A percentile compares a stretch with the other conserved stretches of the same genome.
Evolutionary conservation across 2,797 vertebrate genomes (phyloP).

Genomic region (Pseudochirops cupreus): DNA sequence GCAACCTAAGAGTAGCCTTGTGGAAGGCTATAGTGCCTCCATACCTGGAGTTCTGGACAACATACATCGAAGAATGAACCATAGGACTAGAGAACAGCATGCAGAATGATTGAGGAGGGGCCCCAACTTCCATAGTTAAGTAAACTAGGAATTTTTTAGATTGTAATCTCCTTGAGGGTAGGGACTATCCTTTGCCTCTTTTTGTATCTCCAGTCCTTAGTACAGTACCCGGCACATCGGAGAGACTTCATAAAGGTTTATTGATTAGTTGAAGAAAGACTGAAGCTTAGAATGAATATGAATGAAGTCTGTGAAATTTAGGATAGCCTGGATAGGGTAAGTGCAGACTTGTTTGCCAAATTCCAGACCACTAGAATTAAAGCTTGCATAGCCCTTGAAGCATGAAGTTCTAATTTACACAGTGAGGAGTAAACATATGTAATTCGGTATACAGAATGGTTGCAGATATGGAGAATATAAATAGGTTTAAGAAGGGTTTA

Average conservation of each 20-base stretch:
- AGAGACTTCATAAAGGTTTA: background rate
- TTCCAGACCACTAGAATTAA: slow-evolving; percentile 39
- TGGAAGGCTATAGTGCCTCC: slow-evolving; percentile 13
- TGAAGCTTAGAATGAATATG: slow-evolving; percentile 5
- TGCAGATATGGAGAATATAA: slow-evolving; percentile 43
- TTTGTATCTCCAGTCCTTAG: background rate
- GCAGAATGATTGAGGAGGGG: slow-evolving; percentile 9
- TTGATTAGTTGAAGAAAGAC: background rate
- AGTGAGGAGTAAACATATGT: background rate
- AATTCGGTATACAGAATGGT: background rate
- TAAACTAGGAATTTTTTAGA: slow-evolving; percentile 28
- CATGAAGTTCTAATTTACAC: slow-evolving; percentile 45
- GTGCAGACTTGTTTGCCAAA: background rate
- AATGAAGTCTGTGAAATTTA: slow-evolving; percentile 33
- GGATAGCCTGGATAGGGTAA: slow-evolving; percentile 8
- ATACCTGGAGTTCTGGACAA: slow-evolving; percentile 28
- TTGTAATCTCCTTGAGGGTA: background rate
- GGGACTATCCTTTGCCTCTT: background rate
- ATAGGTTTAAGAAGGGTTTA: background rate
- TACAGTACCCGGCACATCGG: background rate
- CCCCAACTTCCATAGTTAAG: background rate
- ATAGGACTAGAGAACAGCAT: slow-evolving; percentile 10
- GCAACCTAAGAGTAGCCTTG: slow-evolving; percentile 14
- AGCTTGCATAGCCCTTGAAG: background rate
- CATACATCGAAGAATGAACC: slow-evolving; percentile 27